A percentile compares a stretch with the other conserved stretches of the same genome.
phyloP scores from a whole-genome alignment of 1,140 invertebrate species.

The Manduca sexta region DNA sequence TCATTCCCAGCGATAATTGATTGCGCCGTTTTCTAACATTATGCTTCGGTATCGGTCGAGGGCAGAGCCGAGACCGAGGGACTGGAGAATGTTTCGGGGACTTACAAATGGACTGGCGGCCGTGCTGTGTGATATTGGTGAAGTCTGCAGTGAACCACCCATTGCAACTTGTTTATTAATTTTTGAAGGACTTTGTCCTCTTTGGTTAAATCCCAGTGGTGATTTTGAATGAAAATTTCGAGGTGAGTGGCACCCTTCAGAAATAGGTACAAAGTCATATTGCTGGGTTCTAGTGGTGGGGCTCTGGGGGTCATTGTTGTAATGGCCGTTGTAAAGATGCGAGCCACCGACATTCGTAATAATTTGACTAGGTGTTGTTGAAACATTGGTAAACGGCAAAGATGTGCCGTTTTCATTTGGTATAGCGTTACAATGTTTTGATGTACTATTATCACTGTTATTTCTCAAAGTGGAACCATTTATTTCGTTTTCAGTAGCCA shows the following conservation, averaged over 20 bases:
- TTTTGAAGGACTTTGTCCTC: conserved; percentile 58
- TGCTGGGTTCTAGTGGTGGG: conserved; percentile 79
- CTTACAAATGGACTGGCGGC: conserved; percentile 87
- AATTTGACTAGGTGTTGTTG: conserved; percentile 24
- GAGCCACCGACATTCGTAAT: conserved; percentile 27
- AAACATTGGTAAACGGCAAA: conserved; percentile 31
- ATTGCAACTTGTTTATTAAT: conserved; percentile 61
- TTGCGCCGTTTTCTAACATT: conserved; percentile 51
- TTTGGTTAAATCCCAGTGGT: conserved; percentile 45
- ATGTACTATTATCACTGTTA: conserved; percentile 24
- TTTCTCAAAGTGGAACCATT: conserved; percentile 32
- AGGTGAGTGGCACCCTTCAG: conserved; percentile 79
- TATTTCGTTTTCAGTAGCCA: conserved; percentile 26
- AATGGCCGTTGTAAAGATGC: conserved; percentile 55
- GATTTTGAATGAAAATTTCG: conserved; percentile 66
- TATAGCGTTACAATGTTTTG: conserved; percentile 31
- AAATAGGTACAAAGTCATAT: conserved; percentile 90
- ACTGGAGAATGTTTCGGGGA: conserved; percentile 84
- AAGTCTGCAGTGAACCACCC: conserved; percentile 57
- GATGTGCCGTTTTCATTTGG: conserved; percentile 42
- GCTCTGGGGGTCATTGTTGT: conserved; percentile 68
- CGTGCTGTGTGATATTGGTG: conserved; percentile 60
- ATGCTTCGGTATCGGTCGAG: conserved; percentile 55
- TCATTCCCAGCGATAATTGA: conserved; percentile 42
- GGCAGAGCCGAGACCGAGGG: conserved; percentile 70